phyloP scores from a whole-genome alignment of 1,140 invertebrate genomes.

The Temnothorax longispinosus region DNA sequence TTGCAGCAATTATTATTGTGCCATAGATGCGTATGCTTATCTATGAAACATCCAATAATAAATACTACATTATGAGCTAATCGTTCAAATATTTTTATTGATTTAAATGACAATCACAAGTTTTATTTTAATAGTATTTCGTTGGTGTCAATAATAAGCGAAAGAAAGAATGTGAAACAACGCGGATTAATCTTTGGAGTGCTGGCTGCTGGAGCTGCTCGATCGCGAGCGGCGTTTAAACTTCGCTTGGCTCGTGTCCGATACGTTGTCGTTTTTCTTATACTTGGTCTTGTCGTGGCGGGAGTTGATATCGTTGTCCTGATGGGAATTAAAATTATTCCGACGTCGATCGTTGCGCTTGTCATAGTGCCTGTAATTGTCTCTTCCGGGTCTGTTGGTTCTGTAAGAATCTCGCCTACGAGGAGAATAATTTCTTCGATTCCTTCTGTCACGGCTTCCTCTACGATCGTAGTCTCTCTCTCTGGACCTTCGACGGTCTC shows the following conservation, averaged over 20 bases:
- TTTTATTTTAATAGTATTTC: slow-evolving; percentile 15
- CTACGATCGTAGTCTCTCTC: slow-evolving; percentile 74
- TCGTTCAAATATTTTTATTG: background rate
- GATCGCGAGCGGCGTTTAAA: slow-evolving; percentile 81
- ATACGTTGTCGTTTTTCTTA: slow-evolving; percentile 63
- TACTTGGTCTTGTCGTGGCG: slow-evolving; percentile 61
- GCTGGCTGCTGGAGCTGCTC: slow-evolving; percentile 78
- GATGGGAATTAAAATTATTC: slow-evolving; percentile 70
- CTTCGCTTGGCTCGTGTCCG: slow-evolving; percentile 74
- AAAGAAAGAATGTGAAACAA: background rate
- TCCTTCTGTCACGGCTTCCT: slow-evolving; percentile 77
- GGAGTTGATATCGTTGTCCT: slow-evolving; percentile 67
- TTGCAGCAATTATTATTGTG: background rate
- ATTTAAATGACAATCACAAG: background rate
- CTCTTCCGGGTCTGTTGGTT: slow-evolving; percentile 69
- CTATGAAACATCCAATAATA: background rate
- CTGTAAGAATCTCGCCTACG: slow-evolving; percentile 74
- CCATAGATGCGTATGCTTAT: background rate
- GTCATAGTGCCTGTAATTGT: slow-evolving; percentile 72
- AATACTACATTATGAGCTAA: background rate
- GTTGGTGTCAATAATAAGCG: slow-evolving; percentile 2
- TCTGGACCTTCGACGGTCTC: slow-evolving; percentile 77
- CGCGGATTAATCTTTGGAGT: slow-evolving; percentile 77
- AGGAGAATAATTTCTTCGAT: slow-evolving; percentile 76
- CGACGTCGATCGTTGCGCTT: slow-evolving; percentile 70